phyloP scores from a whole-genome alignment of 2,113 vertebrate species.

The Poecile atricapillus region DNA sequence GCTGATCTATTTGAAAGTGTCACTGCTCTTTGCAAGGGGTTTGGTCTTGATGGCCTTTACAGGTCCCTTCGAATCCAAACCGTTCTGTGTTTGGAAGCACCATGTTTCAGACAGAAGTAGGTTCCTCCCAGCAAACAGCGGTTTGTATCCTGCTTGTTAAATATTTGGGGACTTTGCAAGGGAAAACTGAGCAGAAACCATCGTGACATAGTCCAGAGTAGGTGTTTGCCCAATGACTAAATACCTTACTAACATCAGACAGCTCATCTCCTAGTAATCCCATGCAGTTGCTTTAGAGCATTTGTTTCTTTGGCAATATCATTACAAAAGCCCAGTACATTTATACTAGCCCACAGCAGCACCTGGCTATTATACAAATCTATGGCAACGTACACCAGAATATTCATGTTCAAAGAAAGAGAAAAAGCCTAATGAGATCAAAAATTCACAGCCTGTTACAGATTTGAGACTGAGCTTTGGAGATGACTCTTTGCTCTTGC shows the following conservation, averaged over 20 bases:
- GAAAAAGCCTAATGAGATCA: not conserved
- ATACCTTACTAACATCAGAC: not conserved
- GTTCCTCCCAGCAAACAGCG: fast-evolving
- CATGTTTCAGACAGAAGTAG: not conserved
- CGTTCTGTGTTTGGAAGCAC: not conserved
- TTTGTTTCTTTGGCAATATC: not conserved
- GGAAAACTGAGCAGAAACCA: not conserved
- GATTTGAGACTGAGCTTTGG: not conserved
- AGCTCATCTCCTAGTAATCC: not conserved
- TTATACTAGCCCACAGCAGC: not conserved
- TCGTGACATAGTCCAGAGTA: not conserved
- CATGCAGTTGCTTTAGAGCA: not conserved
- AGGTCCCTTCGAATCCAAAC: not conserved
- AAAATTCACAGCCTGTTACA: not conserved
- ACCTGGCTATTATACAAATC: not conserved
- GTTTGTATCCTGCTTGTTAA: not conserved
- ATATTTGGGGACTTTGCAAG: not conserved
- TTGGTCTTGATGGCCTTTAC: not conserved
- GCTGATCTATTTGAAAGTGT: not conserved
- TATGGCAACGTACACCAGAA: not conserved
- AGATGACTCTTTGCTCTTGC: not conserved
- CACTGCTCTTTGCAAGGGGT: no score
- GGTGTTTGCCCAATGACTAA: not conserved
- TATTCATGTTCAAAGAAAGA: not conserved
- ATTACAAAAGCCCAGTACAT: not conserved